phyloP scores from a whole-genome alignment of 2,113 vertebrate genomes.

The Oryzias curvinotus region DNA sequence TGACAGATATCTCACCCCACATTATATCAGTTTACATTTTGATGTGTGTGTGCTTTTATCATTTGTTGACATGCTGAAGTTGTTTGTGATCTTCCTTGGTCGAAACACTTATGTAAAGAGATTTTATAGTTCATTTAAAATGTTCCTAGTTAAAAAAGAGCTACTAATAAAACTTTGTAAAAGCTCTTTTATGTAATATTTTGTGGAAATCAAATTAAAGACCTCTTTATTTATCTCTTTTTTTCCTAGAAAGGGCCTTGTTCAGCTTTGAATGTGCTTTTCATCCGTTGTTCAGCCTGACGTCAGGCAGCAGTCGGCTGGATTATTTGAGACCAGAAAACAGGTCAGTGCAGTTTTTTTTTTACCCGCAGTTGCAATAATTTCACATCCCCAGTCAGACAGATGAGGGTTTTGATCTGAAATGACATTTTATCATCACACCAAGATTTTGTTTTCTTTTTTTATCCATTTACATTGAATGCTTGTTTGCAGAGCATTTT shows the following conservation, averaged over 20 bases:
- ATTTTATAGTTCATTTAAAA: no score
- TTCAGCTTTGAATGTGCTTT: conserved; percentile 95
- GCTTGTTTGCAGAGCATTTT: conserved; percentile 85
- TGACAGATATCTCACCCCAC: no score
- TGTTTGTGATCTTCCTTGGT: no score
- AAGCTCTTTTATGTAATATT: not conserved
- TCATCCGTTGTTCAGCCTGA: conserved; percentile 94
- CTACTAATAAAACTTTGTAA: no score
- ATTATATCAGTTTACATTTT: no score
- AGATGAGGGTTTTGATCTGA: not conserved
- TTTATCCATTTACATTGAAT: not conserved
- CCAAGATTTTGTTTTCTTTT: not conserved
- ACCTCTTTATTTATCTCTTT: not conserved
- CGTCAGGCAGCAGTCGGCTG: conserved; percentile 86
- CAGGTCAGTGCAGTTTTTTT: conserved; percentile 76
- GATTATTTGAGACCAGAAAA: conserved; percentile 93
- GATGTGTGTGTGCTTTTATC: no score
- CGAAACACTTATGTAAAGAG: no score
- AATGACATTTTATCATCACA: conserved; percentile 11
- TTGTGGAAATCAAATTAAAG: not conserved
- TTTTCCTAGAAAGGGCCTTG: conserved; percentile 84
- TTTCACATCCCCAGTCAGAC: conserved; percentile 8
- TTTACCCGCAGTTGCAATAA: not conserved
- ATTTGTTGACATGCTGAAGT: no score
- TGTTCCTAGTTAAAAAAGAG: no score